Evolutionary conservation across 23 tunicate genomes (phyloP).

Genomic region (Halocynthia aurantium): DNA sequence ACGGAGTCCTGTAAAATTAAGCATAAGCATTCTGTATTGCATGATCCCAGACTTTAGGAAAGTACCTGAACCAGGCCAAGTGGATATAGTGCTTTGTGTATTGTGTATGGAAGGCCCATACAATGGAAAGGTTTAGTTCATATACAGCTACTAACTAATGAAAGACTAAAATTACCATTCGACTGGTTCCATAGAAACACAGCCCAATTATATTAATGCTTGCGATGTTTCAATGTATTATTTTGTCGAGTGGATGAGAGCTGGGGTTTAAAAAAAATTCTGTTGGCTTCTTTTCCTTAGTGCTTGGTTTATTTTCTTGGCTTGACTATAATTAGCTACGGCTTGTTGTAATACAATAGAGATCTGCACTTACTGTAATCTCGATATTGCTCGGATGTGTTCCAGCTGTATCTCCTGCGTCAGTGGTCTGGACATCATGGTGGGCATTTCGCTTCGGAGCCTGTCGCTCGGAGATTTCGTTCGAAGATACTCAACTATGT

Average conservation of each 20-base stretch:
- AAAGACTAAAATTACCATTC: background rate
- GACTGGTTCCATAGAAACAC: too few relatives aligned
- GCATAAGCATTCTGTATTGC: background rate
- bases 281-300: too few relatives aligned
- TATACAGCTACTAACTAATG: background rate
- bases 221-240: too few relatives aligned
- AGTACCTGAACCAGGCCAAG: background rate
- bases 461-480: conserved; percentile 72
- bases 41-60: background rate
- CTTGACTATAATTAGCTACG: too few relatives aligned
- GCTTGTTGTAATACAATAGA: too few relatives aligned
- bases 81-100: background rate
- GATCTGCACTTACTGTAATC: conserved; percentile 47
- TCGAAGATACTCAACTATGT: conserved; percentile 71
- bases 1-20: conserved; percentile 4
- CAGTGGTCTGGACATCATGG: conserved; percentile 72
- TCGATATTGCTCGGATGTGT: conserved; percentile 66
- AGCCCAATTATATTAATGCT: too few relatives aligned
- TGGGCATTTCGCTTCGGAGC: conserved; percentile 67
- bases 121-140: too few relatives aligned
- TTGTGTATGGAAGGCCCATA: background rate
- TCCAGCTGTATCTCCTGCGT: conserved; percentile 79
- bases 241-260: too few relatives aligned
- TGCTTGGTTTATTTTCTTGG: too few relatives aligned
- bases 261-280: too few relatives aligned